phyloP scores from a whole-genome alignment of 2,113 vertebrate genomes.

The Cheirogaleus medius region DNA sequence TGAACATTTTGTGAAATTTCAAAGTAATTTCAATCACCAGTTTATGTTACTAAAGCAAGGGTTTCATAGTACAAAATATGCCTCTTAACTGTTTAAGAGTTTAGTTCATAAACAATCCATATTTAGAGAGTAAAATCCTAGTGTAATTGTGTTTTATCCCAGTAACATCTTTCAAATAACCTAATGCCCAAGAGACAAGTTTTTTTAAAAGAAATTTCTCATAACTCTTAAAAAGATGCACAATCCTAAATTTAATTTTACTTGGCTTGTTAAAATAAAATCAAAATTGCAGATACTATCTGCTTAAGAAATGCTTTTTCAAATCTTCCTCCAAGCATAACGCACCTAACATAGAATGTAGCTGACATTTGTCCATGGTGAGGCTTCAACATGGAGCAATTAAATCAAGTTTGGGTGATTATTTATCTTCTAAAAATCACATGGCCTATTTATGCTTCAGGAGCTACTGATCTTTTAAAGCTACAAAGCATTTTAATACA shows the following conservation, averaged over 20 bases:
- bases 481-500: conserved; percentile 26
- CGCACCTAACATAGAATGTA: conserved; percentile 18
- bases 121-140: conserved; percentile 43
- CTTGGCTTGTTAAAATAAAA: conserved; percentile 53
- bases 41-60: not conserved
- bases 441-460: not conserved
- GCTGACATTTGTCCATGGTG: conserved; percentile 26
- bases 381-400: conserved; percentile 37
- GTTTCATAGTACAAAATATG: conserved; percentile 71
- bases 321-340: conserved; percentile 23
- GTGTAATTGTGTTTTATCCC: conserved; percentile 51
- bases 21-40: not conserved
- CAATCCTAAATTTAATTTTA: not conserved
- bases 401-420: conserved; percentile 39
- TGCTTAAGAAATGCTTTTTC: conserved; percentile 57
- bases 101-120: conserved; percentile 72
- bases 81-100: conserved; percentile 70
- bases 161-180: conserved; percentile 26
- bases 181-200: not conserved
- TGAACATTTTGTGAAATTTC: not conserved
- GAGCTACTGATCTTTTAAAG: conserved; percentile 44
- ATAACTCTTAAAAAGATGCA: conserved; percentile 32
- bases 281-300: conserved; percentile 1
- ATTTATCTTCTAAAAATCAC: conserved; percentile 40
- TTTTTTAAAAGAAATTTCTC: conserved; percentile 37